Evolutionary conservation across 1,140 invertebrate genomes (phyloP).

Genomic region (Leptinotarsa texana): DNA sequence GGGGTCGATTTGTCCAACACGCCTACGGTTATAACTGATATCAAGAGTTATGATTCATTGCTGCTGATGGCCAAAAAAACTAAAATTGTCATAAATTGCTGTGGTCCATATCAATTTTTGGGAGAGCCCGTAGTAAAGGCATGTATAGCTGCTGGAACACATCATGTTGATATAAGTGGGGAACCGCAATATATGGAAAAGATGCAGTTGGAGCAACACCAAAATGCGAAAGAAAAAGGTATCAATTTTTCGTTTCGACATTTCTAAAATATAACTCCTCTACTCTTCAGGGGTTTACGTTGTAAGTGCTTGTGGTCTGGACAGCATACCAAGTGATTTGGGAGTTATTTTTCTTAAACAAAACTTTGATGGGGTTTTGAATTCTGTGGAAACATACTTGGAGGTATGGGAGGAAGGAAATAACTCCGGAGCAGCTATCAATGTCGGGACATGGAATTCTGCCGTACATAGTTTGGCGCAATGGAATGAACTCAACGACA

Average conservation of each 20-base stretch:
- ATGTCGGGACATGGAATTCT: slow-evolving; percentile 85
- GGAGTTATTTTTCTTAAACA: slow-evolving; percentile 76
- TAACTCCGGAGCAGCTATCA: slow-evolving; percentile 55
- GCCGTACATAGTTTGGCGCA: slow-evolving; percentile 73
- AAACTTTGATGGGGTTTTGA: slow-evolving; percentile 74
- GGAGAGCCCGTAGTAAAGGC: slow-evolving; percentile 92
- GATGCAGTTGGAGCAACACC: slow-evolving; percentile 81
- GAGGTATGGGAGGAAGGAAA: slow-evolving; percentile 50
- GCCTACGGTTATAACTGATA: slow-evolving; percentile 77
- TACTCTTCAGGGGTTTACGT: slow-evolving; percentile 67
- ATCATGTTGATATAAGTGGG: slow-evolving; percentile 90
- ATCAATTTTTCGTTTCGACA: neutral
- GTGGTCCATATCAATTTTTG: slow-evolving; percentile 86
- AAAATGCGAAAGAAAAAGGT: slow-evolving; percentile 73
- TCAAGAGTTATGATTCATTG: slow-evolving; percentile 72
- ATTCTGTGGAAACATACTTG: slow-evolving; percentile 77
- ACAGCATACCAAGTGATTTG: slow-evolving; percentile 85
- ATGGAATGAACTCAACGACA: slow-evolving; percentile 62
- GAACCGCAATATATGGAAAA: slow-evolving; percentile 87
- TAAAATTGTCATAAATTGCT: slow-evolving; percentile 82
- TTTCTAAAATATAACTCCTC: neutral
- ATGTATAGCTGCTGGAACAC: slow-evolving; percentile 78
- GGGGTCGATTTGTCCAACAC: slow-evolving; percentile 65
- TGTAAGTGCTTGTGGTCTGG: slow-evolving; percentile 89
- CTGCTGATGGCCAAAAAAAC: slow-evolving; percentile 74